Conservation (phyloP, 2,113 vertebrate species). For the Sporophila hypoxantha region DNA sequence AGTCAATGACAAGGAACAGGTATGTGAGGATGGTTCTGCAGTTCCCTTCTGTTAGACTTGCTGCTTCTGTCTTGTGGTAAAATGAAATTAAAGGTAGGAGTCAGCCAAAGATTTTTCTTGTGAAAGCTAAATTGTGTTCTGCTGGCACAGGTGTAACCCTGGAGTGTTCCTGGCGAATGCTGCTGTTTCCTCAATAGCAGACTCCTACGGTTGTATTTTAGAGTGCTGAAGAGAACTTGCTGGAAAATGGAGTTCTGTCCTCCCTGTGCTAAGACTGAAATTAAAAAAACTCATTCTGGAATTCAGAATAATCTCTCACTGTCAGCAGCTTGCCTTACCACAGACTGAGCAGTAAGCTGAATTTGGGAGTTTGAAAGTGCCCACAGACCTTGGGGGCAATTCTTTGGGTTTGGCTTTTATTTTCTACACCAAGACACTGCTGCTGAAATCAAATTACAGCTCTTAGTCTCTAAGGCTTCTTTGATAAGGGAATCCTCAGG, state of each 20-base stretch:
- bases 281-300: background rate
- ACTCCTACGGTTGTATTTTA: background rate
- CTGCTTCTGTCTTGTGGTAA: background rate
- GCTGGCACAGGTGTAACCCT: background rate
- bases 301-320: background rate
- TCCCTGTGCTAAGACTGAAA: background rate
- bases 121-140: background rate
- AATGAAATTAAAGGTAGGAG: background rate
- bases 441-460: background rate
- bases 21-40: constrained; percentile 18
- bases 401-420: background rate
- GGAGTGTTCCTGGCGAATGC: background rate
- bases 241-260: background rate
- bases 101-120: background rate
- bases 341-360: background rate
- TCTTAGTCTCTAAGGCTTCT: background rate
- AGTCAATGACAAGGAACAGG: constrained; percentile 87
- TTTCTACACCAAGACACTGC: background rate
- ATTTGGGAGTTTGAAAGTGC: background rate
- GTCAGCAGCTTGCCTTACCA: background rate
- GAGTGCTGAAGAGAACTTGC: background rate
- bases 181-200: background rate
- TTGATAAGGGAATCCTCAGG: background rate
- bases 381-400: background rate
- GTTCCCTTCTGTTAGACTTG: background rate